phyloP scores from a whole-genome alignment of 2,888 invertebrate genomes.

The Lasioglossum leucozonium region DNA sequence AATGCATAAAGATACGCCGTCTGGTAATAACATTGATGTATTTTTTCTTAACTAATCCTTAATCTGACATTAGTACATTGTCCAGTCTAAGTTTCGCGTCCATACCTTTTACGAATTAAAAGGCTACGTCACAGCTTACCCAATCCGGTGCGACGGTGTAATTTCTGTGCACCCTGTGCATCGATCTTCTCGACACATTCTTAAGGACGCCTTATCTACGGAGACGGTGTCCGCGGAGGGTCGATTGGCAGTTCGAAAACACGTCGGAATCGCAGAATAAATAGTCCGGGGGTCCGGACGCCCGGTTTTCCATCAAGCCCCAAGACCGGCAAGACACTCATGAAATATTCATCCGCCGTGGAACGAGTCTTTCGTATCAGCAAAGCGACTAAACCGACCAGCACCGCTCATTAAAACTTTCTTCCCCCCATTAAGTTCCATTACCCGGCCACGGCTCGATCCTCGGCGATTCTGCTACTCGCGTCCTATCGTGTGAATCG shows the following conservation, averaged over 20 bases:
- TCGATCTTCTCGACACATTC: too few relatives aligned
- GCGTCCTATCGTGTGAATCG: too few relatives aligned
- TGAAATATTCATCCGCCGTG: neutral
- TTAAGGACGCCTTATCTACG: neutral
- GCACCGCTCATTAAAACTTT: slow-evolving; percentile 8
- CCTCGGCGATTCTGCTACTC: neutral
- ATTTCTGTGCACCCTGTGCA: too few relatives aligned
- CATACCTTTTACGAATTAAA: too few relatives aligned
- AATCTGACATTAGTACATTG: too few relatives aligned
- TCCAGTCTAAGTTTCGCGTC: too few relatives aligned
- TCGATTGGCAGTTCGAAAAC: neutral
- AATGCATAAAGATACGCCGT: too few relatives aligned
- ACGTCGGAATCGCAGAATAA: neutral
- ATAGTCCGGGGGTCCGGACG: neutral
- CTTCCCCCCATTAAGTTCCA: slow-evolving; percentile 4
- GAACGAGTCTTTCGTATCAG: neutral
- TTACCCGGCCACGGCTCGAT: neutral
- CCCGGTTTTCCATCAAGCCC: neutral
- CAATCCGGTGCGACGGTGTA: too few relatives aligned
- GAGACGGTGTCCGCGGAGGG: neutral
- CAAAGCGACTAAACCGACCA: neutral
- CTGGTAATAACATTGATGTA: too few relatives aligned
- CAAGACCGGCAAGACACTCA: slow-evolving; percentile 5
- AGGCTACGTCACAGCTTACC: too few relatives aligned
- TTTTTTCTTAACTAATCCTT: too few relatives aligned